These are phyloP conservation scores for Salvelinus fontinalis DNA, from an alignment of 2,113 vertebrate genomes.

Conservation along the genomic window DNA sequence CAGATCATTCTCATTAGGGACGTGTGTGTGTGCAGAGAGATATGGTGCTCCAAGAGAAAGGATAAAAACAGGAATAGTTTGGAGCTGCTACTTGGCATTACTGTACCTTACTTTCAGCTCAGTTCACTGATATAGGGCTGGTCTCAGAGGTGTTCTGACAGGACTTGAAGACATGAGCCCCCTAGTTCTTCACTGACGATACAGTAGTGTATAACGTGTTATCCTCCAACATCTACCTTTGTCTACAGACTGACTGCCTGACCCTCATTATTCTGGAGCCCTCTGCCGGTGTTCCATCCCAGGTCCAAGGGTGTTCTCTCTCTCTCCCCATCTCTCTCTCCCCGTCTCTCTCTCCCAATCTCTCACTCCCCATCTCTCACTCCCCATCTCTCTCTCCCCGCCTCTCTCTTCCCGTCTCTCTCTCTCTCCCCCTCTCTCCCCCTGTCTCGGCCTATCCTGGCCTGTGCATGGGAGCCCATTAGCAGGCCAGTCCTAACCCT, in stretches of 20 bases:
- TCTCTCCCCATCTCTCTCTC: not conserved
- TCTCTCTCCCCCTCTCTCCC: constrained; percentile 5
- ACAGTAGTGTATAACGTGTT: no score
- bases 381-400: not conserved
- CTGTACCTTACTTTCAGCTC: no score
- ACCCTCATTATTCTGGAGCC: not conserved
- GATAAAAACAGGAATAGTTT: not conserved
- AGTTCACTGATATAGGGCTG: no score
- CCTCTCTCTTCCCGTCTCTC: not conserved
- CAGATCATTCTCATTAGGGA: constrained; percentile 64
- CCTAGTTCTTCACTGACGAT: no score
- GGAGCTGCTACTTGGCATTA: no score
- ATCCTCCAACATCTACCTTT: no score
- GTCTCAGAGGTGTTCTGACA: no score
- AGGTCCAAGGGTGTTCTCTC: not conserved
- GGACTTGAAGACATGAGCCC: no score
- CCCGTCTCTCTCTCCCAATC: not conserved
- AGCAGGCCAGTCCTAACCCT: constrained; percentile 10
- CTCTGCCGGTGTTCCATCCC: no score
- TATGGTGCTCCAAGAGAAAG: not conserved
- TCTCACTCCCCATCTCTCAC: not conserved
- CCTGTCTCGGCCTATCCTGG: not conserved
- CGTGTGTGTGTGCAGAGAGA: constrained; percentile 37
- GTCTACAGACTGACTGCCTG: not conserved
- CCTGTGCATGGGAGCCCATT: not conserved